A percentile compares a stretch with the other conserved stretches of the same genome.
Evolutionary conservation across 2,888 invertebrate genomes (phyloP).

Genomic region (Drosophila ezoana): DNA sequence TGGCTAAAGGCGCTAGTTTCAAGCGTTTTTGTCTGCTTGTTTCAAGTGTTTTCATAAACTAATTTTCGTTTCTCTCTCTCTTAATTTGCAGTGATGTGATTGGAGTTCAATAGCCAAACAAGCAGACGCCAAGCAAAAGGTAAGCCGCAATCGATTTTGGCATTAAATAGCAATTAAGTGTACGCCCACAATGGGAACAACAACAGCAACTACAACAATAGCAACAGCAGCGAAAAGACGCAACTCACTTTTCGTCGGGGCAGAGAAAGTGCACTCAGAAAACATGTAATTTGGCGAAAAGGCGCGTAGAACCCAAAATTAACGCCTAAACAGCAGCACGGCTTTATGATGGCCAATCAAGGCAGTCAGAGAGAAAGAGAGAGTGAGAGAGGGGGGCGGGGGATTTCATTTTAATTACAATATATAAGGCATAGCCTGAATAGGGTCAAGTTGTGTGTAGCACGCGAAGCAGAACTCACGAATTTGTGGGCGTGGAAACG

Average conservation of each 20-base stretch:
- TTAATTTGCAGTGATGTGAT: constrained; percentile 60
- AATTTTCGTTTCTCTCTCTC: constrained; percentile 47
- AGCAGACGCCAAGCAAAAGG: constrained; percentile 56
- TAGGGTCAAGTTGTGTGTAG: constrained; percentile 69
- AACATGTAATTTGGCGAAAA: constrained; percentile 67
- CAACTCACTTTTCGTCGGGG: constrained; percentile 60
- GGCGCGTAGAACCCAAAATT: constrained; percentile 71
- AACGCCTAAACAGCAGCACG: constrained; percentile 69
- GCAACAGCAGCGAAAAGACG: constrained; percentile 16
- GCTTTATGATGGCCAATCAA: constrained; percentile 67
- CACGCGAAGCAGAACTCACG: constrained; percentile 56
- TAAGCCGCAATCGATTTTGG: constrained; percentile 62
- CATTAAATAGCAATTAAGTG: constrained; percentile 63
- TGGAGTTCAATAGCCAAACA: constrained; percentile 53
- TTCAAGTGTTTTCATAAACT: constrained; percentile 58
- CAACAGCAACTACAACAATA: constrained; percentile 3
- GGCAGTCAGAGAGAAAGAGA: not conserved
- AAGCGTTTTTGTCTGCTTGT: not conserved
- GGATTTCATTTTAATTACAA: constrained; percentile 58
- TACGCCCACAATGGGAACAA: constrained; percentile 27
- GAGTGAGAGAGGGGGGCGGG: too few species aligned
- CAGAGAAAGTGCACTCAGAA: constrained; percentile 70
- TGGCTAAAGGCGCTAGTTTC: not conserved
- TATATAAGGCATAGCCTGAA: constrained; percentile 41
- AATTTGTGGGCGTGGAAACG: constrained; percentile 51